These are phyloP conservation scores for Sternotherus odoratus DNA, from an alignment of 2,797 vertebrate species.

Conservation along the genomic window DNA sequence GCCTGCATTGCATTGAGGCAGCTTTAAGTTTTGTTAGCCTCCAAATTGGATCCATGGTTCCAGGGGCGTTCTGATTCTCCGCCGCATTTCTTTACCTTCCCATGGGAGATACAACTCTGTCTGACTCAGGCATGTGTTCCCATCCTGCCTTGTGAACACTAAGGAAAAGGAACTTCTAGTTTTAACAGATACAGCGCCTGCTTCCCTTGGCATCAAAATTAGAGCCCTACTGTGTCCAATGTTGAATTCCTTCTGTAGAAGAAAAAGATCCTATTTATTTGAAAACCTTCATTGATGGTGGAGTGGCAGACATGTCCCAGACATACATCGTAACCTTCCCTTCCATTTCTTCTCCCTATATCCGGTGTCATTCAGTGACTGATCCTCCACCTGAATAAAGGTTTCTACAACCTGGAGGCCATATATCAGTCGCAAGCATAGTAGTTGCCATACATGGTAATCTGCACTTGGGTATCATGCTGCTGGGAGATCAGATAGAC, in stretches of 20 bases:
- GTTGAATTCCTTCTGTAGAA: not conserved
- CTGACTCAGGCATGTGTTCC: not conserved
- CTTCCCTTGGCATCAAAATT: not conserved
- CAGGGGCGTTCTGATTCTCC: not conserved
- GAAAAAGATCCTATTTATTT: not conserved
- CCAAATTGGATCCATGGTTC: not conserved
- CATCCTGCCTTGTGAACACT: rapidly evolving
- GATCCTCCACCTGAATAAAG: rapidly evolving
- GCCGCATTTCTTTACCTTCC: not conserved
- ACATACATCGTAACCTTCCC: not conserved
- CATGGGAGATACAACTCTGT: not conserved
- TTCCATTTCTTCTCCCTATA: not conserved
- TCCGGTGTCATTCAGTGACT: not conserved
- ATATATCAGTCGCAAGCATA: not conserved
- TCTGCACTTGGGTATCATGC: rapidly evolving
- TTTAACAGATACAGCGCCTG: not conserved
- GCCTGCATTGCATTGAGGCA: not conserved
- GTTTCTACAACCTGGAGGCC: not conserved
- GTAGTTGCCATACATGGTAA: rapidly evolving
- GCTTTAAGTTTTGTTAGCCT: not conserved
- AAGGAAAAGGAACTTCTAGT: not conserved
- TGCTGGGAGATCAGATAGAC: not conserved
- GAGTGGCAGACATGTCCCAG: rapidly evolving
- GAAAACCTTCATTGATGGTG: not conserved
- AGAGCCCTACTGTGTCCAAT: not conserved